A percentile compares a stretch with the other conserved stretches of the same genome.
Conservation (phyloP, 2,113 vertebrate genomes). For the Xiphophorus hellerii region DNA sequence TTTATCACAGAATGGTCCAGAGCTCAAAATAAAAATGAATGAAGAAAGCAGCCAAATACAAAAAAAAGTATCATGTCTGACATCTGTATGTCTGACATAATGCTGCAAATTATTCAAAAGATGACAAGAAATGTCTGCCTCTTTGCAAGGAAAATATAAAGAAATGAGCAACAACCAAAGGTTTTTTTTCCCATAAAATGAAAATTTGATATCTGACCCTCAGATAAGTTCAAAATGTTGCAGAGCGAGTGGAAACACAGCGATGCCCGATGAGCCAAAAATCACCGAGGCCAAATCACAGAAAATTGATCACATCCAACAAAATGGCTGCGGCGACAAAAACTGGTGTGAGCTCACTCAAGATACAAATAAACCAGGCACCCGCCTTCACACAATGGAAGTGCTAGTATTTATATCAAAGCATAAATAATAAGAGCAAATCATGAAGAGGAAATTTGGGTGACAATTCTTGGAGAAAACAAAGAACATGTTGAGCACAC, state of each 20-base stretch:
- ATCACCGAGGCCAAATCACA: conserved; percentile 72
- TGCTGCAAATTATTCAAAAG: no score
- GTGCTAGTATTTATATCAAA: conserved; percentile 3
- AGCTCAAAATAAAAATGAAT: not conserved
- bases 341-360: conserved; percentile 59
- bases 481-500: conserved; percentile 33
- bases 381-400: conserved; percentile 25
- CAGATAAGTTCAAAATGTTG: conserved; percentile 9
- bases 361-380: conserved; percentile 13
- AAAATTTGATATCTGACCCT: not conserved
- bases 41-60: not conserved
- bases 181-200: no score
- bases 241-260: conserved; percentile 32
- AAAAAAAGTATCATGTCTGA: no score
- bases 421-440: not conserved
- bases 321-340: conserved; percentile 73
- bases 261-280: conserved; percentile 54
- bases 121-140: not conserved
- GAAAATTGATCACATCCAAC: conserved; percentile 77
- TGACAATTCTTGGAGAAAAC: conserved; percentile 18
- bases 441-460: conserved; percentile 13
- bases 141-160: not conserved
- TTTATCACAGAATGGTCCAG: not conserved
- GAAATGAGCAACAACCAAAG: not conserved
- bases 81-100: not conserved